Evolutionary conservation across 2,113 vertebrate genomes (phyloP), one percentile per base, ranked within the genome.

Genomic region (Lepus europaeus): DNA sequence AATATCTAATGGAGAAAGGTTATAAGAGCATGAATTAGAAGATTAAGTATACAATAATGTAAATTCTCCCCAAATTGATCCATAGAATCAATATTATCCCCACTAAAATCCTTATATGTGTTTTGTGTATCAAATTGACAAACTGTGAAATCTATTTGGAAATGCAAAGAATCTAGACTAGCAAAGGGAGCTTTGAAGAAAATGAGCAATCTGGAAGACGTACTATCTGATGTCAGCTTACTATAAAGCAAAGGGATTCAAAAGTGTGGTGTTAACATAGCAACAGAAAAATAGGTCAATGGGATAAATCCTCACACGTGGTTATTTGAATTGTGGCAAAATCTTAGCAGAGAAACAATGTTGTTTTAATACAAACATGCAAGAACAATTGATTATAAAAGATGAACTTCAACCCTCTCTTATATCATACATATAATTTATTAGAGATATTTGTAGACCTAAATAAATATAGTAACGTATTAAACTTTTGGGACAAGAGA

Each of bases 141-240:
- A 90, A 77, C 29, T 84, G 17, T 90, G 76, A 91, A 90, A 91
- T 86, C 17, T 69, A 85, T 36, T 85, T 91, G 23, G 63, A 87
- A 92, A 95, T 87, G 11, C 51, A 88, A 74, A 90, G 61, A 76
- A 56, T 20, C 36, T 76, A 70, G 36, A 92, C 56, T 73, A 92
- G 22, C 29, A n/a, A 89, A 96, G 39, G 39, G 8, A 87, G 5
- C 23, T 76, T 83, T 45, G 22, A 96, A 74, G 84, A 93, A 89
- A 87, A 92, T 83, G 14, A 82, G 56, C 64, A 68, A 53, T 36
- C 19, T 86, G 2, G 1, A 73, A 82, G n/a, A 45, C 27, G 64
- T 85, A 53, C 9, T 39, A 82, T 78, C 27, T 73, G 23, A 83
- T 68, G 29, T 82, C 81, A 91, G 72, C 23, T 93, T 72, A 61